phyloP scores from a whole-genome alignment of 2,797 vertebrate genomes.

The Mareca penelope region DNA sequence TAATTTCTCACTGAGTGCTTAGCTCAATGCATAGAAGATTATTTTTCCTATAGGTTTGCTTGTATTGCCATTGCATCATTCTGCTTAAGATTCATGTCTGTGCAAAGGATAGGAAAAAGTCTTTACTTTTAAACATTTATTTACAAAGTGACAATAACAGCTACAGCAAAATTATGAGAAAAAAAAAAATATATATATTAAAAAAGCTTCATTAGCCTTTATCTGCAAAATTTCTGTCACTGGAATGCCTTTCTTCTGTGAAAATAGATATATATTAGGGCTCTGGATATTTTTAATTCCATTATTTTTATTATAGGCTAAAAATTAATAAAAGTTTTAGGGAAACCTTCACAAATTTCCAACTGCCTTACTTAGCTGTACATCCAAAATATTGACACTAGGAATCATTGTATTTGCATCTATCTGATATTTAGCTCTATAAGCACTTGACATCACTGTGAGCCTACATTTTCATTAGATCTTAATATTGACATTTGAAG shows the following conservation, averaged over 20 bases:
- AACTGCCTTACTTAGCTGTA: not conserved
- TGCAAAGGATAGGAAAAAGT: too few species aligned
- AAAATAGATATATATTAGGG: not conserved
- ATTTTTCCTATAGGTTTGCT: not conserved
- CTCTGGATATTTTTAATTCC: not conserved
- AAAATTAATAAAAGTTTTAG: not conserved
- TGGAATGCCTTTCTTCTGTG: not conserved
- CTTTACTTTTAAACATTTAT: not conserved
- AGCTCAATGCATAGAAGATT: not conserved
- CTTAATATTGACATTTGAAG: not conserved
- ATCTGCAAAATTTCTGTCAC: not conserved
- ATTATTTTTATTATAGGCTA: not conserved
- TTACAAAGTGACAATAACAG: not conserved
- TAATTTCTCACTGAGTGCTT: not conserved
- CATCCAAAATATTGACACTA: not conserved
- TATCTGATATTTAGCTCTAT: not conserved
- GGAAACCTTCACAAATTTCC: not conserved
- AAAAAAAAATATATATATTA: not conserved
- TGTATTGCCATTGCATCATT: not conserved
- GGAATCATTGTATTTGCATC: not conserved
- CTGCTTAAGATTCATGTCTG: not conserved
- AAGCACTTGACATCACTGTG: not conserved
- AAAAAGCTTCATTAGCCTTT: not conserved
- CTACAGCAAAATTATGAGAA: not conserved
- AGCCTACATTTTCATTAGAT: not conserved